Base-by-base conservation (phyloP, 1,140 invertebrate genomes). In the Lineus longissimus region DNA sequence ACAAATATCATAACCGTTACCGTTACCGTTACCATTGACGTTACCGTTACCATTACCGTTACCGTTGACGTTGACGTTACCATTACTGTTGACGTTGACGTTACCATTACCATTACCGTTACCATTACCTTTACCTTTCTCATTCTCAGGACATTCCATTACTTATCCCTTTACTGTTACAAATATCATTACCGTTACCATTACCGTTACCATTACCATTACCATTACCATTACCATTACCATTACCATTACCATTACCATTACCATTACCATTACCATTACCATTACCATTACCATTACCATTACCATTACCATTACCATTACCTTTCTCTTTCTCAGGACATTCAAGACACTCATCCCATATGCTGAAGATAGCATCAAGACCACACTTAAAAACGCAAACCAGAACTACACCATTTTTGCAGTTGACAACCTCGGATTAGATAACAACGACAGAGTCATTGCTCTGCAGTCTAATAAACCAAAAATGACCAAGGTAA, bases 211-310 rank as follows among this genome's bases (percentile, higher is more conserved):
- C 58, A 40, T 41, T 40, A 40, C 30, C 31, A 59, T 1, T 40
- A 59, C 22, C 59, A 61, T 2, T 27, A 61, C 22, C 59, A 61
- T 54, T 43, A 61, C 2, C 59, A 61, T 30, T 43, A 61, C 41
- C 59, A 61, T 23, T 25, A 30, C 29, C 58, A 59, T 41, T 27
- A 58, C 33, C 30, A 31, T 33, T 13, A 31, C 23, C 56, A 23
- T 31, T 15, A 31, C 9, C 19, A 23, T 31, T 15, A 58, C 15
- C 56, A 59, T 36, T 27, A 4, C 13, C 27, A 23, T 47, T 25
- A 9, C 19, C 29, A 47, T 25, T 13, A 22, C 29, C 2, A 9
- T 45, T 31, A 17, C 36, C 30, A 17, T 6, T 27, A 25, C 22
- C 23, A 17, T 2, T 19, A n/a, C 36, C 19, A 7, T 23, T 61